A percentile compares a stretch with the other conserved stretches of the same genome.
Evolutionary conservation across 2,888 invertebrate genomes (phyloP).

Genomic region (Amorpha juglandis): DNA sequence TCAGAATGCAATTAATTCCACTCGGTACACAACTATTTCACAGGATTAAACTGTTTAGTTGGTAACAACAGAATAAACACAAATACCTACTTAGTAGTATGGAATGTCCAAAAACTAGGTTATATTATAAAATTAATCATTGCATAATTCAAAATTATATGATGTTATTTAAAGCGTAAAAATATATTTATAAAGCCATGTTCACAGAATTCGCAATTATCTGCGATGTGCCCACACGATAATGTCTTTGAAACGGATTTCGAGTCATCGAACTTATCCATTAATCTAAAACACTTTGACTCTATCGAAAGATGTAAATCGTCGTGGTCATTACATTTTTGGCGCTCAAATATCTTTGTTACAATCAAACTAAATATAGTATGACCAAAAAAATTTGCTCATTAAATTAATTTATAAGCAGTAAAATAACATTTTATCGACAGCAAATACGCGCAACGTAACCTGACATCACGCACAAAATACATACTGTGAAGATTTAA

Average conservation of each 20-base stretch:
- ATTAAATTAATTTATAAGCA: not conserved
- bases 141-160: not conserved
- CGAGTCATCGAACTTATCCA: not conserved
- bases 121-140: not conserved
- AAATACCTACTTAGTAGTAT: conserved; percentile 25
- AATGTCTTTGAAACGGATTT: not conserved
- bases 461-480: not conserved
- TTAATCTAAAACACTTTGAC: not conserved
- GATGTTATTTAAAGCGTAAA: not conserved
- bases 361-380: not conserved
- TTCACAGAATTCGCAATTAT: not conserved
- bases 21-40: too few relatives aligned
- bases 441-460: not conserved
- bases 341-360: conserved; percentile 4
- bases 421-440: not conserved
- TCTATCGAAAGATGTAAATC: conserved; percentile 1
- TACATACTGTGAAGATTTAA: not conserved
- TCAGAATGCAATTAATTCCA: too few relatives aligned
- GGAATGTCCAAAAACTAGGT: conserved; percentile 21
- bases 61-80: too few relatives aligned
- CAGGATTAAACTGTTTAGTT: too few relatives aligned
- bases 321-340: not conserved
- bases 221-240: too few relatives aligned
- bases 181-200: not conserved
- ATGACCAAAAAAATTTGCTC: too few relatives aligned